Conservation (phyloP, 2,797 vertebrate species). For the Neosalanx taihuensis region DNA sequence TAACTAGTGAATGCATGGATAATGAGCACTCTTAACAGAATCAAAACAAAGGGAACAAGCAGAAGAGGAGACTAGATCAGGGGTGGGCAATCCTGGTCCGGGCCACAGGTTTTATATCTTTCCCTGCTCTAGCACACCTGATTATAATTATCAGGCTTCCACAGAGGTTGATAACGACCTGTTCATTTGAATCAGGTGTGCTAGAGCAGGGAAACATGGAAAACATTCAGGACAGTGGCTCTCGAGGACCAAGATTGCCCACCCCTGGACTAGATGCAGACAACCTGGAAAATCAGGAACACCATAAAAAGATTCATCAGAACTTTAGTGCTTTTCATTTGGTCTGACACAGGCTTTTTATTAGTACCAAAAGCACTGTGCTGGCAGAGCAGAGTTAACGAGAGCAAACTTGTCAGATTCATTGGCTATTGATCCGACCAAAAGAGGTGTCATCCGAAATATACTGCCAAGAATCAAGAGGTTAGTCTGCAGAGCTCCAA, state of each 20-base stretch:
- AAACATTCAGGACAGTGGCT: too few relatives aligned
- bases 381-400: background rate
- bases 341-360: background rate
- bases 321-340: background rate
- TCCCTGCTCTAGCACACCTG: too few relatives aligned
- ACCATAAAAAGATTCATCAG: slow-evolving; percentile 6
- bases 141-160: too few relatives aligned
- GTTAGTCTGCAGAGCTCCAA: too few relatives aligned
- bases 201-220: too few relatives aligned
- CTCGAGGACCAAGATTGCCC: too few relatives aligned
- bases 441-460: background rate
- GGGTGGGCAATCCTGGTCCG: too few relatives aligned
- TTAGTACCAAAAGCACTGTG: background rate
- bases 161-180: too few relatives aligned
- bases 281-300: background rate
- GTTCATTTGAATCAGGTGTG: too few relatives aligned
- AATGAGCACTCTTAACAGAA: slow-evolving; percentile 35
- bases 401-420: background rate
- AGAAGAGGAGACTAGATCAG: background rate
- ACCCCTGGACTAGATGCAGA: background rate
- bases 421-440: background rate
- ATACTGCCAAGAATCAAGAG: background rate
- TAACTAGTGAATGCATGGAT: too few relatives aligned
- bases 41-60: slow-evolving; percentile 5
- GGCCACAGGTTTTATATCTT: too few relatives aligned